Percentiles rank a stretch among this genome's conserved stretches.
phyloP scores from a whole-genome alignment of 2,888 invertebrate species.

The Cylloceria caligata region DNA sequence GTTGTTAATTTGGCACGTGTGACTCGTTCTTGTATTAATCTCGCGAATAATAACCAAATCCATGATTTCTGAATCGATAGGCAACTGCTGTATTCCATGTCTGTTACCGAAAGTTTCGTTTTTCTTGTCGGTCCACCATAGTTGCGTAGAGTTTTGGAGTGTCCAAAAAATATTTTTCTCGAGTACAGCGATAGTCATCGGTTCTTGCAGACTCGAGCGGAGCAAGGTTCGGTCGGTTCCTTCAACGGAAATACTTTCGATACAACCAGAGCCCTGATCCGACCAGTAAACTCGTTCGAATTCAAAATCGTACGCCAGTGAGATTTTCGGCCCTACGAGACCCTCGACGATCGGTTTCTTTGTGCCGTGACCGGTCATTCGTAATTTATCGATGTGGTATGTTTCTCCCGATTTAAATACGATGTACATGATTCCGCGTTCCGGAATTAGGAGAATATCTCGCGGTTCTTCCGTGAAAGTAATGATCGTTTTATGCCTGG shows the following conservation, averaged over 20 bases:
- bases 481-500: conserved; percentile 87
- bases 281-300: conserved; percentile 88
- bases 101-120: conserved; percentile 80
- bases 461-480: conserved; percentile 88
- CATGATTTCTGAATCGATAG: conserved; percentile 80
- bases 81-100: conserved; percentile 81
- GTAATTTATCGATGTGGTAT: conserved; percentile 88
- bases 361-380: conserved; percentile 88
- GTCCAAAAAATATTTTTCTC: conserved; percentile 90
- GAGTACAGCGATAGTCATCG: conserved; percentile 87
- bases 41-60: conserved; percentile 86
- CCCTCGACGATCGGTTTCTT: conserved; percentile 83
- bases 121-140: conserved; percentile 88
- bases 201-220: conserved; percentile 81
- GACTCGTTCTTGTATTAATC: conserved; percentile 80
- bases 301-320: conserved; percentile 86
- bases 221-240: conserved; percentile 85
- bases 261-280: conserved; percentile 88
- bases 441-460: conserved; percentile 89
- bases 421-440: conserved; percentile 83
- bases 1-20: conserved; percentile 87
- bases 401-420: conserved; percentile 72
- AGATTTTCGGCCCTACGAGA: conserved; percentile 86
- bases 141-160: conserved; percentile 85
- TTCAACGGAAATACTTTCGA: conserved; percentile 88